A percentile compares a stretch with the other conserved stretches of the same genome.
These are phyloP conservation scores for Anniella stebbinsi DNA, from an alignment of 2,797 vertebrate genomes.

Conservation along the genomic window DNA sequence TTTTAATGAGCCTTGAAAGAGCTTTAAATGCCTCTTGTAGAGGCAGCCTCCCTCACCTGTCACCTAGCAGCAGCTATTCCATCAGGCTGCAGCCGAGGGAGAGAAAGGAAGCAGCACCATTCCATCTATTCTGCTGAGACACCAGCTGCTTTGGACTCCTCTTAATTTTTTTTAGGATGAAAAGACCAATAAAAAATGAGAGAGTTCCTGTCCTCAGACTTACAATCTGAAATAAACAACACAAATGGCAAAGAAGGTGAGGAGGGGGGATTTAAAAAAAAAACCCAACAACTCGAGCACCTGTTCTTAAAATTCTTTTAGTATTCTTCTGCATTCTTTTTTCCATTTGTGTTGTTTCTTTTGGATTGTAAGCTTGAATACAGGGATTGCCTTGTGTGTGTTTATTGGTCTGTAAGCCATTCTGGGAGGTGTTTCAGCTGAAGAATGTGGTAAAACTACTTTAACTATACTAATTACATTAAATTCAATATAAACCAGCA, in stretches of 20 bases:
- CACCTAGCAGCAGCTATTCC: too few species aligned
- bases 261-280: too few species aligned
- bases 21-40: too few species aligned
- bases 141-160: neutral
- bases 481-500: neutral
- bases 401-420: neutral
- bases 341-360: neutral
- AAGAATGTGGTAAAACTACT: neutral
- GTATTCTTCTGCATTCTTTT: neutral
- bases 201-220: too few species aligned
- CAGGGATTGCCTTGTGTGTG: neutral
- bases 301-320: too few species aligned
- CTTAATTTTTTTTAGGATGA: neutral
- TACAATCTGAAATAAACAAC: too few species aligned
- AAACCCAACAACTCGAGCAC: too few species aligned
- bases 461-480: neutral
- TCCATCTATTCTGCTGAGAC: neutral
- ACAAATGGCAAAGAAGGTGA: too few species aligned
- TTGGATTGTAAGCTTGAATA: neutral
- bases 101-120: too few species aligned
- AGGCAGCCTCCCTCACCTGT: too few species aligned
- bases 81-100: neutral
- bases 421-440: neutral
- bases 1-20: too few species aligned
- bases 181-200: too few species aligned